Percentiles rank a stretch among this genome's conserved stretches.
These are phyloP conservation scores for Prunella fulvescens DNA, from an alignment of 2,113 vertebrate genomes.

Conservation along the genomic window DNA sequence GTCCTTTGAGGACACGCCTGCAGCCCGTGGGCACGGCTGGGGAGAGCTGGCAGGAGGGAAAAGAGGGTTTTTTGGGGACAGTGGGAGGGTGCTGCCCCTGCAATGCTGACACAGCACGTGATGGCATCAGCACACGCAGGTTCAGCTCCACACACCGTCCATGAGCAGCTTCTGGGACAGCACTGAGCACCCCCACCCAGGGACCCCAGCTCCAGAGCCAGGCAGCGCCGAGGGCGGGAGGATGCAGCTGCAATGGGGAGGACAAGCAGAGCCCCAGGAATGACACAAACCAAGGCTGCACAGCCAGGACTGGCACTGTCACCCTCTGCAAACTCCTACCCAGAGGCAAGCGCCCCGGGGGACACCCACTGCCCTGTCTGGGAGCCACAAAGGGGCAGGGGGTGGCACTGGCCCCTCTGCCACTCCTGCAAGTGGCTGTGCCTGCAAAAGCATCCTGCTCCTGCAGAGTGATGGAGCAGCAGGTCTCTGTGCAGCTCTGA, in stretches of 20 bases:
- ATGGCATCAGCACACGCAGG: accelerated
- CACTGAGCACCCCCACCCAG: accelerated
- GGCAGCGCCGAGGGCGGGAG: neutral
- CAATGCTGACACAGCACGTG: accelerated
- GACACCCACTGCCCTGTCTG: neutral
- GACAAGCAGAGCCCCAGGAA: neutral
- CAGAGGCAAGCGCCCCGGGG: accelerated
- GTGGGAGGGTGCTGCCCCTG: neutral
- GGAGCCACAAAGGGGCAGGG: neutral
- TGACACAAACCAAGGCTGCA: neutral
- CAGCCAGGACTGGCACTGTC: neutral
- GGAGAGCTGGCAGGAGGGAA: neutral
- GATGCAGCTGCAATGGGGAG: accelerated
- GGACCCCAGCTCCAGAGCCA: neutral
- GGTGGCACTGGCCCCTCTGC: neutral
- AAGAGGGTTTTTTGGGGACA: neutral
- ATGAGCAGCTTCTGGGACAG: neutral
- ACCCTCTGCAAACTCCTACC: neutral
- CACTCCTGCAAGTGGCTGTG: neutral
- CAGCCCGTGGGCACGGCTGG: neutral
- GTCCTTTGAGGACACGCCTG: neutral
- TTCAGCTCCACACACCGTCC: neutral
- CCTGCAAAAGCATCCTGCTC: neutral
- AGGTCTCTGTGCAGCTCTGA: constrained; percentile 3
- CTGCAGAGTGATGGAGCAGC: neutral